A percentile compares a stretch with the other conserved stretches of the same genome.
Evolutionary conservation across 2,888 invertebrate genomes (phyloP).

Genomic region (Himalopsyche kuldschensis): DNA sequence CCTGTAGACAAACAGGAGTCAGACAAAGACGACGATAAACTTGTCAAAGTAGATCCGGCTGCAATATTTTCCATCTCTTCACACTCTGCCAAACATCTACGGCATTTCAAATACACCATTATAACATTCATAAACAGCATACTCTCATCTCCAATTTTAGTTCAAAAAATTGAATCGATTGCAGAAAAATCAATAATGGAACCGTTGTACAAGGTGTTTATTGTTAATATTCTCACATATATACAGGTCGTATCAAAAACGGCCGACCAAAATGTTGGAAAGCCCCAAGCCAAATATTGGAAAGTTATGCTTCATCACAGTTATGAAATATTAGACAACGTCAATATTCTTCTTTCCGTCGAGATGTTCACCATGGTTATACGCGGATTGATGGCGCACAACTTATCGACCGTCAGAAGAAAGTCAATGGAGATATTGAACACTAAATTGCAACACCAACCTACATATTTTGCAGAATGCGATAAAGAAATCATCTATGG

Average conservation of each 20-base stretch:
- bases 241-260: constrained; percentile 68
- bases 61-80: constrained; percentile 66
- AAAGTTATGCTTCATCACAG: constrained; percentile 76
- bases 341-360: constrained; percentile 77
- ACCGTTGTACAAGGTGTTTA: constrained; percentile 66
- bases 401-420: constrained; percentile 70
- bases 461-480: constrained; percentile 62
- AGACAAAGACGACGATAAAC: constrained; percentile 52
- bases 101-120: constrained; percentile 82
- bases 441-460: constrained; percentile 72
- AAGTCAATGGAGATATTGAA: constrained; percentile 86
- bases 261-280: constrained; percentile 62
- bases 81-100: constrained; percentile 72
- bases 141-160: constrained; percentile 68
- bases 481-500: constrained; percentile 57
- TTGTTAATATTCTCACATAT: constrained; percentile 68
- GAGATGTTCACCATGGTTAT: constrained; percentile 80
- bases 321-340: constrained; percentile 78
- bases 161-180: constrained; percentile 65
- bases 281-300: constrained; percentile 74
- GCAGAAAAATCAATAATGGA: constrained; percentile 59
- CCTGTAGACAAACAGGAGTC: constrained; percentile 63
- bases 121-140: constrained; percentile 74
- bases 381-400: constrained; percentile 71
- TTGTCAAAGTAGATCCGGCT: constrained; percentile 47